phyloP scores from a whole-genome alignment of 2,113 vertebrate genomes.

The Hippocampus guttulatus region DNA sequence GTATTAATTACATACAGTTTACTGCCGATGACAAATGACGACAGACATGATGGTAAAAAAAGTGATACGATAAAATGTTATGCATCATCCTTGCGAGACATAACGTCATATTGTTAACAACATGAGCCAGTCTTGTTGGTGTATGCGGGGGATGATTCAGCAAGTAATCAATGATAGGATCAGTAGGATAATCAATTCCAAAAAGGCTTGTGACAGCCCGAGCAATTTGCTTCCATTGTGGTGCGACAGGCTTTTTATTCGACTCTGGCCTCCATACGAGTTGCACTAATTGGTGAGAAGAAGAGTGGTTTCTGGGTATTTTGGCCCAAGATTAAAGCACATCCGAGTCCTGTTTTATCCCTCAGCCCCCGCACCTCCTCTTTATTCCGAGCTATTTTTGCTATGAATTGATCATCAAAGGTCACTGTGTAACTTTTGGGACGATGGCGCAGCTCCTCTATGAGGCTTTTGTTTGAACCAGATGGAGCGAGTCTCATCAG shows the following conservation, averaged over 20 bases:
- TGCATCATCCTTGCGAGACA: too few relatives aligned
- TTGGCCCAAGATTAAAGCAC: conserved; percentile 49
- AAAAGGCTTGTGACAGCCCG: too few relatives aligned
- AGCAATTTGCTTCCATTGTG: conserved; percentile 39
- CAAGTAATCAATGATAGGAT: too few relatives aligned
- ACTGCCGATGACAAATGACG: too few relatives aligned
- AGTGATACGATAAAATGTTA: too few relatives aligned
- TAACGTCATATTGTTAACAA: too few relatives aligned
- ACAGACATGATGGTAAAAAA: too few relatives aligned
- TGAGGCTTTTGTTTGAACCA: conserved; percentile 61
- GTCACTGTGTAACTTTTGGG: conserved; percentile 57
- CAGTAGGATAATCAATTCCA: too few relatives aligned
- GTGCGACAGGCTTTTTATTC: conserved; percentile 48
- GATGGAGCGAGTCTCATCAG: conserved; percentile 60
- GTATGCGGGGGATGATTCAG: too few relatives aligned
- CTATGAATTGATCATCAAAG: conserved; percentile 57
- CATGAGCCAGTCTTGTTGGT: too few relatives aligned
- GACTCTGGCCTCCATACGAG: conserved; percentile 44
- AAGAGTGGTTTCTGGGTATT: conserved; percentile 36
- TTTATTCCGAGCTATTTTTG: conserved; percentile 9
- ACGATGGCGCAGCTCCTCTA: conserved; percentile 52
- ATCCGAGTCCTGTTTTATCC: conserved; percentile 36
- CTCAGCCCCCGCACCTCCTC: conserved; percentile 1
- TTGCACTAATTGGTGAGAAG: conserved; percentile 56
- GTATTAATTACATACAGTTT: too few relatives aligned